Conservation (phyloP, 1,140 invertebrate species). For the Streblospio benedicti region DNA sequence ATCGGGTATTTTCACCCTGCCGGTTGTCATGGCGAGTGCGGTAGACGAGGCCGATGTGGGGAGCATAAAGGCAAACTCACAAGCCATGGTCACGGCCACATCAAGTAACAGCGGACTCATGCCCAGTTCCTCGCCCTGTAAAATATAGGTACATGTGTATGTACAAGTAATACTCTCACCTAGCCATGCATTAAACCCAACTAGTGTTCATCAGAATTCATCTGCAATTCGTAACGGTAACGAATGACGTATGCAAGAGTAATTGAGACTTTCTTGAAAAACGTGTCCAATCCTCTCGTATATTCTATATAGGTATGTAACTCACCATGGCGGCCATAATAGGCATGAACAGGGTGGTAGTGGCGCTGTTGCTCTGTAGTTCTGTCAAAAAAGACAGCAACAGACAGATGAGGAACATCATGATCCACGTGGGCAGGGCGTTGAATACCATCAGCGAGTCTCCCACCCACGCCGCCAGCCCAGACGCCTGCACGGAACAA, state of each 20-base stretch:
- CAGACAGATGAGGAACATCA: conserved; percentile 6
- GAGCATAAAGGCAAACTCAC: conserved; percentile 63
- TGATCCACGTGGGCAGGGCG: conserved; percentile 15
- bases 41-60: conserved; percentile 81
- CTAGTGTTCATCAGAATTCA: too few species aligned
- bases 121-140: conserved; percentile 41
- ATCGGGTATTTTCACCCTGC: conserved; percentile 39
- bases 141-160: too few species aligned
- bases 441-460: conserved; percentile 24
- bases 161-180: too few species aligned
- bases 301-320: too few species aligned
- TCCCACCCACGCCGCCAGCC: conserved; percentile 33
- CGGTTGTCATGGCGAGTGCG: conserved; percentile 68
- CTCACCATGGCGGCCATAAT: conserved; percentile 67
- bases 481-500: too few species aligned
- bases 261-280: too few species aligned
- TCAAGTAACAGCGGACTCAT: conserved; percentile 73
- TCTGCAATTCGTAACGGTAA: too few species aligned
- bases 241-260: too few species aligned
- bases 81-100: conserved; percentile 68
- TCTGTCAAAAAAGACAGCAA: conserved; percentile 56
- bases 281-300: too few species aligned
- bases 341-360: conserved; percentile 73
- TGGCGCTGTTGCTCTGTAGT: conserved; percentile 73
- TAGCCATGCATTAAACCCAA: too few species aligned